Evolutionary conservation across 92 coral and sea anemone species (phyloP), one percentile per base, ranked within the genome.

Genomic region (Zoanthus sansibaricus): DNA sequence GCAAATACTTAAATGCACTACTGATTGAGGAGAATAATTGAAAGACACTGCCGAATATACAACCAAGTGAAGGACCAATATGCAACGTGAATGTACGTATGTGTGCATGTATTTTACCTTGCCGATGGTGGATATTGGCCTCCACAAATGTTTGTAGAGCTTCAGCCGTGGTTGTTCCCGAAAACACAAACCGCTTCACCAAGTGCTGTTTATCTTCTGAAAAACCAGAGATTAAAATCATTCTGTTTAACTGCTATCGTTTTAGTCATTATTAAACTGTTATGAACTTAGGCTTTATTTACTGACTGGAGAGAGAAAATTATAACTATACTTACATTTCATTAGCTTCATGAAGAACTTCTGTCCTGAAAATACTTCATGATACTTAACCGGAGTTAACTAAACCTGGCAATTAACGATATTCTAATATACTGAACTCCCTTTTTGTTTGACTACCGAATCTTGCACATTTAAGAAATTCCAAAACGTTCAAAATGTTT

Each of bases 181-280:
- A 95, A 91, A 92, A 97, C 74, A 97, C 99, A 79, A 88, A 97
- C 8, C 97, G 98, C 83, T 93, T 95, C 46, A 97, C 98, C 67
- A 97, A 87, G 85, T 95, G 96, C 37, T 93, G 90, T 79, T 95
- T 97, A 87, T 95, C 98, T 89, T 97, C 99, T 87, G 94, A 45
- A 68, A 77, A 11, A 12, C 58, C 3, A 37, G 20, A 10, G 48
- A 8, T 11, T 10, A 32, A 31, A 1, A n/a, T 47, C 32, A 76
- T 5, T 8, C 42, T 37, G 42, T 37, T 73, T 1, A 64, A 71
- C 79, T 10, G 18, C 7, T 10, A 6, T 2, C 16, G 55, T 49
- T 1, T 49, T 49, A 49, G 7, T 4, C 9, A 20, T 5, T 62
- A 62, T 5, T 62, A 17, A 20, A 62, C n/a, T 5, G 8, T n/a